Percentiles rank a stretch among this genome's conserved stretches.
Evolutionary conservation across 2,888 invertebrate species (phyloP).

Genomic region (Eilema caniola): DNA sequence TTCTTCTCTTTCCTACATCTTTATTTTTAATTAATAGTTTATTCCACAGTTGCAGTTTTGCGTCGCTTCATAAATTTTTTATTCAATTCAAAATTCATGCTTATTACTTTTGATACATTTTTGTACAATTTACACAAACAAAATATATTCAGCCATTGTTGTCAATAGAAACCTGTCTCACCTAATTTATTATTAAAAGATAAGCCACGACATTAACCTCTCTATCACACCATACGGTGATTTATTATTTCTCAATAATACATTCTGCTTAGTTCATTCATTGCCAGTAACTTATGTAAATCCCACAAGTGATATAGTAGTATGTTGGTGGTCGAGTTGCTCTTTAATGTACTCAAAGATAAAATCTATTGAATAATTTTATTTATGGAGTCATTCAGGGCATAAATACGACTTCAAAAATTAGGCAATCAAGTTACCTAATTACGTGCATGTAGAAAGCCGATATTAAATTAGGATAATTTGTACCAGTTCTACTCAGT

Average conservation of each 20-base stretch:
- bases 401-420: not conserved
- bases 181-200: not conserved
- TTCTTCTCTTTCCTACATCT: too few species aligned
- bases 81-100: too few species aligned
- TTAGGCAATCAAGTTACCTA: slow-evolving; percentile 1
- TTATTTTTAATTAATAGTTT: too few species aligned
- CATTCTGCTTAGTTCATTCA: not conserved
- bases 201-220: not conserved
- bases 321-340: not conserved
- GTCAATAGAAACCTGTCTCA: not conserved
- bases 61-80: too few species aligned
- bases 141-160: not conserved
- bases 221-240: not conserved
- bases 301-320: slow-evolving; percentile 1
- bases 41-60: too few species aligned
- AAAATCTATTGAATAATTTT: slow-evolving; percentile 1
- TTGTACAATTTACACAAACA: not conserved
- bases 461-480: not conserved
- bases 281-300: not conserved
- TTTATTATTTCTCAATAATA: slow-evolving; percentile 4
- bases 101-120: too few species aligned
- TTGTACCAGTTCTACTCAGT: not conserved
- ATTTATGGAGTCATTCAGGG: not conserved
- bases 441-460: not conserved
- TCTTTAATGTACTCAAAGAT: slow-evolving; percentile 1